These are phyloP conservation scores for Aix galericulata DNA, from an alignment of 2,113 vertebrate species.

Conservation along the genomic window DNA sequence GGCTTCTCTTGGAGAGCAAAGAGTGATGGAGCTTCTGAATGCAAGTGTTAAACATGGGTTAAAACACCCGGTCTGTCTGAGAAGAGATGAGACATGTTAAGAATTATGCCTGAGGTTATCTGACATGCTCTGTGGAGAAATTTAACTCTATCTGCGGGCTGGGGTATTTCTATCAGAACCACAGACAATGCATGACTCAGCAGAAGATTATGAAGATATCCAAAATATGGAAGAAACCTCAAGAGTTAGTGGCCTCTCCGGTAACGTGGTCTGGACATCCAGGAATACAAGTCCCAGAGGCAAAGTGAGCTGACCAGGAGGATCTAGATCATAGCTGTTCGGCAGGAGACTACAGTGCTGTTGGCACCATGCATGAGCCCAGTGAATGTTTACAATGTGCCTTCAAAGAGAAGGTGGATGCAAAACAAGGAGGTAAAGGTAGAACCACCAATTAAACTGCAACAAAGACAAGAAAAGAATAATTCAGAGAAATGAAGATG, in stretches of 20 bases:
- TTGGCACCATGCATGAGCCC: rapidly evolving
- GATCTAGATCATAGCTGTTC: neutral
- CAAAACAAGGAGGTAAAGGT: neutral
- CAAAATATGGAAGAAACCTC: neutral
- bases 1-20: rapidly evolving
- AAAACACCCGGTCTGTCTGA: neutral
- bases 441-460: neutral
- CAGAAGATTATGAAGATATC: neutral
- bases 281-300: neutral
- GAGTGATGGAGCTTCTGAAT: neutral
- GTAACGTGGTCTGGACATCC: neutral
- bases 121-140: neutral
- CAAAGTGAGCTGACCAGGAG: neutral
- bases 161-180: neutral
- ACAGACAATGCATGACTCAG: neutral
- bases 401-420: rapidly evolving
- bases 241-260: neutral
- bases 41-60: neutral
- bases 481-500: neutral
- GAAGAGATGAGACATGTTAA: neutral
- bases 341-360: rapidly evolving
- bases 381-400: neutral
- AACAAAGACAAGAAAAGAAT: neutral
- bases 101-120: neutral
- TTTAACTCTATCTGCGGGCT: neutral